A percentile compares a stretch with the other conserved stretches of the same genome.
Evolutionary conservation across 2,888 invertebrate species (phyloP).

Genomic region (Epistrophe eligans): DNA sequence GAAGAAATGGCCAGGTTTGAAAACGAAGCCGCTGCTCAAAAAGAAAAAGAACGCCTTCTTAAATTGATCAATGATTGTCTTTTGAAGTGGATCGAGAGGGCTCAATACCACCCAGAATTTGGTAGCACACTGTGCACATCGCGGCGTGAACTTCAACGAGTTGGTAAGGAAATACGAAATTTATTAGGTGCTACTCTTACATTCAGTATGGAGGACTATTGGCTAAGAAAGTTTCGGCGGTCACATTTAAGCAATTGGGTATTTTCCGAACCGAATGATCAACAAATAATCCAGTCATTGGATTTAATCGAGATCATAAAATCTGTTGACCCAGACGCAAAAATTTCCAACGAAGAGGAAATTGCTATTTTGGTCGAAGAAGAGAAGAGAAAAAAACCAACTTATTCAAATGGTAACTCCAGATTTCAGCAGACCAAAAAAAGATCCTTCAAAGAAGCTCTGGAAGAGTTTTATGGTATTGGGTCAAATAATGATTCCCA

Average conservation of each 20-base stretch:
- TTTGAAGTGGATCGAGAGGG: slow-evolving; percentile 39
- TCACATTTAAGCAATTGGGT: background rate
- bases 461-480: slow-evolving; percentile 4
- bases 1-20: slow-evolving; percentile 79
- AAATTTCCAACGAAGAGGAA: slow-evolving; percentile 40
- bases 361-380: slow-evolving; percentile 36
- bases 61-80: slow-evolving; percentile 41
- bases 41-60: slow-evolving; percentile 7
- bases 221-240: slow-evolving; percentile 58
- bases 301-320: slow-evolving; percentile 49
- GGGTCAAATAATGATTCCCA: background rate
- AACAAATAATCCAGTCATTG: background rate
- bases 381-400: background rate
- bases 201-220: slow-evolving; percentile 46
- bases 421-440: background rate
- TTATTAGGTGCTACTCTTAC: slow-evolving; percentile 45
- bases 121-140: slow-evolving; percentile 7
- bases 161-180: slow-evolving; percentile 41
- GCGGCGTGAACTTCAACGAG: slow-evolving; percentile 41
- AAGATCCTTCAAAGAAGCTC: slow-evolving; percentile 2
- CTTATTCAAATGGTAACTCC: background rate
- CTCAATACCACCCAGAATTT: slow-evolving; percentile 27
- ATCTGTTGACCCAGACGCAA: slow-evolving; percentile 38
- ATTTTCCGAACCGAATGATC: background rate
- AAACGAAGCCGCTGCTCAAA: slow-evolving; percentile 76